phyloP scores from a whole-genome alignment of 2,797 vertebrate species.

The Sebastes wilsoni region DNA sequence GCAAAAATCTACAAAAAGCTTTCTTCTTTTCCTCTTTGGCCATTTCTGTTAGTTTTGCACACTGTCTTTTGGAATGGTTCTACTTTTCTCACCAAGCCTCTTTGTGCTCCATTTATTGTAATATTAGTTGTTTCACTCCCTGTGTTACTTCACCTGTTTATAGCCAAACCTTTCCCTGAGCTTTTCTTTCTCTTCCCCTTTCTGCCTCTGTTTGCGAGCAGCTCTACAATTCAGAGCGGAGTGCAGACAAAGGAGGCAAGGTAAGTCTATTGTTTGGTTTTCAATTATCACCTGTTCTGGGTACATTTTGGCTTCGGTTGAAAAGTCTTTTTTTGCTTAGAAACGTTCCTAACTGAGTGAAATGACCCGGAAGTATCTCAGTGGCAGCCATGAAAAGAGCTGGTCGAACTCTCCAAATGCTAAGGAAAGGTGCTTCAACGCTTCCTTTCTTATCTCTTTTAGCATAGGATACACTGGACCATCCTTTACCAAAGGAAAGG shows the following conservation, averaged over 20 bases:
- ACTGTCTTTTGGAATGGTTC: neutral
- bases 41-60: neutral
- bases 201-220: conserved; percentile 66
- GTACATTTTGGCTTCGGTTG: neutral
- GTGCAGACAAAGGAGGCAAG: conserved; percentile 79
- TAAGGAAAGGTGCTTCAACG: too few species aligned
- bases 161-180: neutral
- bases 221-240: conserved; percentile 80
- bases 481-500: too few species aligned
- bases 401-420: too few species aligned
- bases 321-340: too few species aligned
- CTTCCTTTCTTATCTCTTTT: too few species aligned
- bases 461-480: too few species aligned
- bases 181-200: conserved; percentile 29
- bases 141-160: conserved; percentile 8
- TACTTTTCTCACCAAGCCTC: neutral
- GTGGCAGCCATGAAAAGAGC: too few species aligned
- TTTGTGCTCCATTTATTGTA: neutral
- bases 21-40: neutral
- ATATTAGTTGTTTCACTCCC: neutral
- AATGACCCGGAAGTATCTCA: too few species aligned
- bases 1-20: neutral
- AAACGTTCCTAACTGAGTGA: too few species aligned
- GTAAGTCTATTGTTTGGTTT: conserved; percentile 56
- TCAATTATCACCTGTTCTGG: conserved; percentile 2